Evolutionary conservation across 23 tunicate genomes (phyloP).

Genomic region (Phallusia fumigata): DNA sequence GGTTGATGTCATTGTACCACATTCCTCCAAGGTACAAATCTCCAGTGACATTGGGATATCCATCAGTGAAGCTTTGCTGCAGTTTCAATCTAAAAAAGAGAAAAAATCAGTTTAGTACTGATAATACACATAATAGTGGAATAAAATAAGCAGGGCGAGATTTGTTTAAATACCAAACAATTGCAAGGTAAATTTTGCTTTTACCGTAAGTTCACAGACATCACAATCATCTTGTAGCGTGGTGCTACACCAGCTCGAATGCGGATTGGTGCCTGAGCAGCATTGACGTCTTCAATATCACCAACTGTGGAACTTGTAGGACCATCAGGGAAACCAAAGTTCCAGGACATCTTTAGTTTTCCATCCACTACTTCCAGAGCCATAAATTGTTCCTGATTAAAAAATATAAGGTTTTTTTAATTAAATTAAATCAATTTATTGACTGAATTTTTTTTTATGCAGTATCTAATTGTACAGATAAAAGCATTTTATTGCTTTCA

Average conservation of each 20-base stretch:
- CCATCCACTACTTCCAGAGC: constrained; percentile 86
- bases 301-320: constrained; percentile 28
- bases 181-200: too few species aligned
- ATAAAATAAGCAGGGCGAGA: too few species aligned
- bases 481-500: too few species aligned
- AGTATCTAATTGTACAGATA: too few species aligned
- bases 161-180: too few species aligned
- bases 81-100: neutral
- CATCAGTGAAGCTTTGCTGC: neutral
- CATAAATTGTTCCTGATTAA: constrained; percentile 65
- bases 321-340: constrained; percentile 70
- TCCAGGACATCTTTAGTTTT: constrained; percentile 52
- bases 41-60: constrained; percentile 50
- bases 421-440: too few species aligned
- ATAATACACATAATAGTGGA: too few species aligned
- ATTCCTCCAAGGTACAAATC: constrained; percentile 81
- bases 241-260: constrained; percentile 43
- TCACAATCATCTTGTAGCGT: constrained; percentile 13
- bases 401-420: neutral
- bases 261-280: neutral
- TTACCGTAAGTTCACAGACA: constrained; percentile 27
- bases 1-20: constrained; percentile 39
- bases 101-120: neutral
- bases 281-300: constrained; percentile 6
- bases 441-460: too few species aligned